Evolutionary conservation across 2,113 vertebrate species (phyloP).

Genomic region (Aptenodytes forsteri): DNA sequence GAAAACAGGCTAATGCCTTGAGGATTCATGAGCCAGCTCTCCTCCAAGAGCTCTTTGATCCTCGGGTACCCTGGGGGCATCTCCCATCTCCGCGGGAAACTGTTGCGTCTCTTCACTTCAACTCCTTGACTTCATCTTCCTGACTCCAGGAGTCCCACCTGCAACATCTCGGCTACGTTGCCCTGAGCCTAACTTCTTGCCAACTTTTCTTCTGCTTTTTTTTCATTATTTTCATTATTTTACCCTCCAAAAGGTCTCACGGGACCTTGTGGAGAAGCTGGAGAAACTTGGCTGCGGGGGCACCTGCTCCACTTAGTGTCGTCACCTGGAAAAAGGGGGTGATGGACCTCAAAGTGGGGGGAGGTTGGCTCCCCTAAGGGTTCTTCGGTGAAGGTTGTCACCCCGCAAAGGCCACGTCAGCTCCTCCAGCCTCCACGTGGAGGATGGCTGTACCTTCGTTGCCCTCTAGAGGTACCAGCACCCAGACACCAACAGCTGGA

Average conservation of each 20-base stretch:
- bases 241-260: not conserved
- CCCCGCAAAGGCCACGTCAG: not conserved
- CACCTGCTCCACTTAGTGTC: not conserved
- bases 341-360: not conserved
- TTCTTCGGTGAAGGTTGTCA: not conserved
- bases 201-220: no score
- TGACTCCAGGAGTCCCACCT: not conserved
- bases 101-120: not conserved
- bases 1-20: not conserved
- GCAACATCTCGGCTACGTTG: not conserved
- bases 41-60: not conserved
- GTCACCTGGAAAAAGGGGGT: not conserved
- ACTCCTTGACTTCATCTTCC: not conserved
- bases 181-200: not conserved
- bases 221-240: no score
- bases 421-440: not conserved
- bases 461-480: not conserved
- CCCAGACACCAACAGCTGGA: not conserved
- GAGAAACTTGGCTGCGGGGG: not conserved
- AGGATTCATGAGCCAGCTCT: not conserved
- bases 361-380: not conserved
- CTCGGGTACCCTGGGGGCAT: not conserved
- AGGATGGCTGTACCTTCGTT: not conserved
- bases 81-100: not conserved
- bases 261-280: not conserved